Evolutionary conservation across 2,888 invertebrate genomes (phyloP).

Genomic region (Ctena decussata): DNA sequence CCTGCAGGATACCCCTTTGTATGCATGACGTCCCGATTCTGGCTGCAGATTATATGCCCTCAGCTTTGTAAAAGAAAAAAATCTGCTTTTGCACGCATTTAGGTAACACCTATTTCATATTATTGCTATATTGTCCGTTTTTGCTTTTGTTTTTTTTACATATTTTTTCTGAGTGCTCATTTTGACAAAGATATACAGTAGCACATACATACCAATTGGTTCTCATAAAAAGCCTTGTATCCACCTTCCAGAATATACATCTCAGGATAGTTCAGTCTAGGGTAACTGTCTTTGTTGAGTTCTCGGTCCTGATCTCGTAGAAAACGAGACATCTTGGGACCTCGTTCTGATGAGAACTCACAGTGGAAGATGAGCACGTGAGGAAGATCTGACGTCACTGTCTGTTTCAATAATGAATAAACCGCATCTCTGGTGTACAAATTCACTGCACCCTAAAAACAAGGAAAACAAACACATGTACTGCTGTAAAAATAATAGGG

Average conservation of each 20-base stretch:
- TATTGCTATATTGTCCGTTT: no score
- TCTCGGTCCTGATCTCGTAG: constrained; percentile 94
- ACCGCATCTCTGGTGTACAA: constrained; percentile 58
- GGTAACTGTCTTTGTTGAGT: constrained; percentile 93
- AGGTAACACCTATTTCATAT: no score
- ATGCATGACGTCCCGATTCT: no score
- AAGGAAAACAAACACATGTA: no score
- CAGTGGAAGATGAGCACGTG: constrained; percentile 67
- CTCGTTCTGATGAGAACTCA: constrained; percentile 64
- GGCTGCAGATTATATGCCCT: no score
- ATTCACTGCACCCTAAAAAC: constrained; percentile 43
- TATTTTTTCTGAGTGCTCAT: no score
- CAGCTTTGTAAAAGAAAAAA: no score
- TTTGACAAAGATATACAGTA: no score
- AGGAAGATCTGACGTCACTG: constrained; percentile 33
- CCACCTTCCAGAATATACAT: constrained; percentile 96
- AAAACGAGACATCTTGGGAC: constrained; percentile 88
- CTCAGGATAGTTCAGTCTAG: constrained; percentile 95
- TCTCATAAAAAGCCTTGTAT: constrained; percentile 91
- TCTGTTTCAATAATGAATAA: constrained; percentile 25
- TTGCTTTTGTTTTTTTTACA: no score
- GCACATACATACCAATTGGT: constrained; percentile 89
- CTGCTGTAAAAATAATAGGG: no score
- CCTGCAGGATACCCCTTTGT: no score
- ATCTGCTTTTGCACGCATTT: no score